A percentile compares a stretch with the other conserved stretches of the same genome.
Conservation (phyloP, 2,888 invertebrate genomes). For the Eurytoma californica region DNA sequence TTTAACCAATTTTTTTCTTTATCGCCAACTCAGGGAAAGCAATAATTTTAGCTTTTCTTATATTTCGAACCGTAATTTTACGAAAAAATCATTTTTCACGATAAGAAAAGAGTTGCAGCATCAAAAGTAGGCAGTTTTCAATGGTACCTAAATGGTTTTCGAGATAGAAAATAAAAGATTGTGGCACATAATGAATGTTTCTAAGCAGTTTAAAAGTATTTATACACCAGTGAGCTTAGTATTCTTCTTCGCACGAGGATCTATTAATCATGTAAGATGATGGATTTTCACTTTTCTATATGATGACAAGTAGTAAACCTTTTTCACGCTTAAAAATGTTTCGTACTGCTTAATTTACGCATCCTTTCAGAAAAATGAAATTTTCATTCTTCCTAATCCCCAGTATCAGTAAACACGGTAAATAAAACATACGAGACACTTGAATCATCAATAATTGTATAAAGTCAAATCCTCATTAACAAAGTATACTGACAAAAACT, state of each 20-base stretch:
- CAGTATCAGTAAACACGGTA: not conserved
- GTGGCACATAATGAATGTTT: conserved; percentile 27
- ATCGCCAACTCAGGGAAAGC: not conserved
- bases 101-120: not conserved
- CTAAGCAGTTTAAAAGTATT: conserved; percentile 41
- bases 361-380: not conserved
- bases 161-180: conserved; percentile 5
- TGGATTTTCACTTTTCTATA: conserved; percentile 51
- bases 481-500: too few species aligned
- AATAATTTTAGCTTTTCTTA: too few species aligned
- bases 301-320: conserved; percentile 52
- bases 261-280: conserved; percentile 48
- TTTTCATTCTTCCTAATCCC: not conserved
- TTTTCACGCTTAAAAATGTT: conserved; percentile 45
- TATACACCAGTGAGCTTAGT: conserved; percentile 40
- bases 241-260: conserved; percentile 37
- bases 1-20: conserved; percentile 28
- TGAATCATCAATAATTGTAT: too few species aligned
- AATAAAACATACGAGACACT: not conserved
- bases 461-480: too few species aligned
- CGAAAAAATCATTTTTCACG: not conserved
- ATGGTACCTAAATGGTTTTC: too few species aligned
- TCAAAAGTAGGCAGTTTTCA: too few species aligned
- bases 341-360: conserved; percentile 6
- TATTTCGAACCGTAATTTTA: not conserved